These are phyloP conservation scores for Drosophila cognata DNA, from an alignment of 2,888 invertebrate species.

Conservation along the genomic window DNA sequence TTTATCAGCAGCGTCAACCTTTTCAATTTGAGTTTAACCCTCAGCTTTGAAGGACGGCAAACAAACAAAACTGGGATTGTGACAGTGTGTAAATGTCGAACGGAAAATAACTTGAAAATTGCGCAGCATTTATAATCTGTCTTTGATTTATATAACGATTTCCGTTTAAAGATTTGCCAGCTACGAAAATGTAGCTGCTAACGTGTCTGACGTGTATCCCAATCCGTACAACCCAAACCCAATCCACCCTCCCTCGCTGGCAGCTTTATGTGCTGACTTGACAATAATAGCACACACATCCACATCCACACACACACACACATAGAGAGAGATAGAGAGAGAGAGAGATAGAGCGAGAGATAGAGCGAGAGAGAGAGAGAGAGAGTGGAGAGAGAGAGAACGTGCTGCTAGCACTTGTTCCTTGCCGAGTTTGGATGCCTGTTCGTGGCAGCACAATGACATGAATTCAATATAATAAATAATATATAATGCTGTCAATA, in stretches of 20 bases:
- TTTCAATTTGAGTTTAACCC: conserved; percentile 40
- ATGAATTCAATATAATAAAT: conserved; percentile 81
- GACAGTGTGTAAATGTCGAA: conserved; percentile 16
- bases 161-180: conserved; percentile 70
- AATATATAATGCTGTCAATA: conserved; percentile 81
- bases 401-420: conserved; percentile 62
- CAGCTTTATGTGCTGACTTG: conserved; percentile 77
- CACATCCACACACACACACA: conserved; percentile 19
- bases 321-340: not conserved
- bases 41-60: conserved; percentile 21
- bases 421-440: conserved; percentile 55
- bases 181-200: conserved; percentile 39
- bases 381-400: conserved; percentile 28
- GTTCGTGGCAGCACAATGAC: conserved; percentile 76
- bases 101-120: conserved; percentile 71
- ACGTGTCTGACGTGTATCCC: conserved; percentile 49
- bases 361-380: not conserved
- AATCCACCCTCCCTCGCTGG: conserved; percentile 24
- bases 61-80: not conserved
- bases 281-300: conserved; percentile 70
- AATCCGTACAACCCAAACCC: conserved; percentile 3
- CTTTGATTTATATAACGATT: conserved; percentile 82
- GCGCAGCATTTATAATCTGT: conserved; percentile 79
- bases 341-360: not conserved
- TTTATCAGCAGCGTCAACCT: conserved; percentile 38